Base-by-base conservation (phyloP, 2,888 invertebrate genomes). In the Apotomis turbidana region DNA sequence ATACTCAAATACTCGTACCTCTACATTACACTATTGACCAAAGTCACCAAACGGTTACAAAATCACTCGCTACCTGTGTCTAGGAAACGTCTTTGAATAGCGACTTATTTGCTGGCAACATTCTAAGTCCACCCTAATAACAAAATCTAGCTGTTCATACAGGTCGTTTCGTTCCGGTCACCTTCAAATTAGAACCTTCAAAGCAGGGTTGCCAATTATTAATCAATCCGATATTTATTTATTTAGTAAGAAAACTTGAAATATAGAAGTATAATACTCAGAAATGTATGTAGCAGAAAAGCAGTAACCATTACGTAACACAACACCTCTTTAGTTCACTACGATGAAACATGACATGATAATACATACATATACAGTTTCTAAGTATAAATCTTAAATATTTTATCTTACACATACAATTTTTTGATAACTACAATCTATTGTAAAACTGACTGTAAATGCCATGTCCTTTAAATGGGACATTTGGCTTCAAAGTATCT, bases 1-100 rank as follows among this genome's bases (percentile, higher is more conserved):
- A 84, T 82, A 84, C 83, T 86, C 83, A 81, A 5, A 41, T 27
- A 27, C 27, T 27, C 27, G 2, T 75, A 49, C 73, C 70, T 75
- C 71, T 75, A 64, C 69, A 71, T 76, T 77, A 77, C 80, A 80
- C 76, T 76, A 75, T 74, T 69, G 74, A 74, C 72, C 77, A 71
- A 75, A 75, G 74, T n/a, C 10, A 55, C 51, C 8, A 62, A 52
- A 72, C 38, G 27, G 46, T 46, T 68, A n/a, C n/a, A 38, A 51
- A 15, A 38, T 60, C 59, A 15, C 12, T 13, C 36, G 27, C 46
- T 58, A 61, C 9, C n/a, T 8, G 3, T 9, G 46, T 36, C 36
- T 64, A 41, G n/a, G 13, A 15, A 44, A 13, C 15, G 5, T 5
- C 5, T 9, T 27, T 27, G 27, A 27, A 27, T 27, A 27, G 27